Evolutionary conservation across 2,797 vertebrate genomes (phyloP), one percentile per base, ranked within the genome.

Genomic region (Manis crassicaudata): DNA sequence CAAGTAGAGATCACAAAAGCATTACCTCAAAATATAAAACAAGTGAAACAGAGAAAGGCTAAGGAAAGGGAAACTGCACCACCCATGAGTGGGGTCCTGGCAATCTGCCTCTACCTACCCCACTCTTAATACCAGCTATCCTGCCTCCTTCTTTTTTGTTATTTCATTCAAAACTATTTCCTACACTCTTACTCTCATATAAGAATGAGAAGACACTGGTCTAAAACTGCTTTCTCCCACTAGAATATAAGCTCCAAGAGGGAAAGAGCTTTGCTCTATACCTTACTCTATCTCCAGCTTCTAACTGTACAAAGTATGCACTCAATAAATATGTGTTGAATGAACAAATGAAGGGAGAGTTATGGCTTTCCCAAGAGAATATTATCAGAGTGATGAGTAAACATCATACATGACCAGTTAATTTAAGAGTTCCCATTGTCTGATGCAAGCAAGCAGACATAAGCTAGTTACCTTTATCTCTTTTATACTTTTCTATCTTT

Each of bases 401-500:
- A 86, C 8, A 37, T 84, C n/a, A n/a, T 3, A 29, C 29, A 50
- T 21, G 25, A 27, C 23, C 37, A 50, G 20, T 5, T 65, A 12
- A 18, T 75, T 92, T 70, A 67, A 84, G 40, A 84, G 88, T 70
- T 54, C 32, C 54, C 13, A 5, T 23, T 12, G 43, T 56, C 40
- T 77, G 46, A 13, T n/a, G 7, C 50, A 79, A 82, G 35, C 70
- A 50, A 89, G 23, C 32, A 83, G 67, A 14, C 3, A 7, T n/a
- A 46, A 92, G 63, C 86, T 77, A 96, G 95, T 97, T 92, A 98
- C 98, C 98, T 98, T 94, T 98, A 83, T 40, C 60, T 70, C 29
- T 84, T 97, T 98, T 98, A 95, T 98, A 99, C 50, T 35, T 32
- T 2, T 54, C 35, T 88, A 99, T 98, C 89, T 6, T 98, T 92